A percentile compares a stretch with the other conserved stretches of the same genome.
phyloP scores from a whole-genome alignment of 1,140 invertebrate genomes.

The Phenacoccus solenopsis region DNA sequence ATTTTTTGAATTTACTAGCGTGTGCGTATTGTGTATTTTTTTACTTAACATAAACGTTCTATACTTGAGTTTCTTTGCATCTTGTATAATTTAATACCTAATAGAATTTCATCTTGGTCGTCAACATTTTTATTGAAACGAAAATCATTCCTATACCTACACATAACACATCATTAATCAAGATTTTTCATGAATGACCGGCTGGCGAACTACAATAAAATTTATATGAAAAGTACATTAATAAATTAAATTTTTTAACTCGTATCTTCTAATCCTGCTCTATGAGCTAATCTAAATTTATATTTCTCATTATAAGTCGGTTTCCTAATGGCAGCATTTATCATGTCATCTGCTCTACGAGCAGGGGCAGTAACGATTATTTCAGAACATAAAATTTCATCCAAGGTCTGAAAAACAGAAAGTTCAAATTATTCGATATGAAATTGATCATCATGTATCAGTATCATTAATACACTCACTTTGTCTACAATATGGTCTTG shows the following conservation, averaged over 20 bases:
- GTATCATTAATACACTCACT: constrained; percentile 29
- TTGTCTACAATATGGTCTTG: constrained; percentile 33
- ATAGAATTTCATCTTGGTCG: no score
- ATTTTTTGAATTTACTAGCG: background rate
- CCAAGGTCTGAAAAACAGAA: background rate
- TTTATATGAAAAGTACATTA: no score
- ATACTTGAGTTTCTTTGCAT: no score
- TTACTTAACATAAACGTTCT: background rate
- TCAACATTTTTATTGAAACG: no score
- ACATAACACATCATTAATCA: background rate
- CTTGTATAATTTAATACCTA: no score
- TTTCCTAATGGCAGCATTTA: background rate
- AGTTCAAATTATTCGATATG: background rate
- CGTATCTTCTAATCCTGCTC: background rate
- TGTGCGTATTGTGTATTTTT: background rate
- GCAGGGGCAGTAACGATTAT: background rate
- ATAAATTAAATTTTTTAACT: no score
- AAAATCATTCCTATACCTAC: background rate
- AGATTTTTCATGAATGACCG: background rate
- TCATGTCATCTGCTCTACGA: background rate
- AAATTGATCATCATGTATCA: background rate
- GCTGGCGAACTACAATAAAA: background rate
- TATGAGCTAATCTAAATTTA: background rate
- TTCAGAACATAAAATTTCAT: background rate
- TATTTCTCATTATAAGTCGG: background rate